These are phyloP conservation scores for Amyelois transitella DNA, from an alignment of 1,140 invertebrate species.

Conservation along the genomic window DNA sequence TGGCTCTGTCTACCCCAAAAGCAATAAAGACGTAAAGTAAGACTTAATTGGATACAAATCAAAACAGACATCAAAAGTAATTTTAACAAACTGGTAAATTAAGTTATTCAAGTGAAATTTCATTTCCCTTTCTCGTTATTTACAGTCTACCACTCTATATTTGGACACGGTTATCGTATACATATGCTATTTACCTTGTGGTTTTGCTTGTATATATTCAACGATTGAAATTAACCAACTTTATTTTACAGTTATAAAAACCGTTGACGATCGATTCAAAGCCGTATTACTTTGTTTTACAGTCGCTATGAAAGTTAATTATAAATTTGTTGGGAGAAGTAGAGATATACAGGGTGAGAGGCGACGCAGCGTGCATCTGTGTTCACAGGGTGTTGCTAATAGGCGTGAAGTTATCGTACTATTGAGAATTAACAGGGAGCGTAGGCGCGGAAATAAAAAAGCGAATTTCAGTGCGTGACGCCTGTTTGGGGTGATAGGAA, in stretches of 20 bases:
- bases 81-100: too few species aligned
- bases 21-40: too few species aligned
- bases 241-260: background rate
- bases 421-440: conserved; percentile 12
- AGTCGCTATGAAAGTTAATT: background rate
- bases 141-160: background rate
- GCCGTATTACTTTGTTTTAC: background rate
- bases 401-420: conserved; percentile 26
- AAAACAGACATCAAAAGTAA: too few species aligned
- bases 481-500: background rate
- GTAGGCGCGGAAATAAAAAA: conserved; percentile 6
- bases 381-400: conserved; percentile 40
- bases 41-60: too few species aligned
- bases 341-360: conserved; percentile 22
- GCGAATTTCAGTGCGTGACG: background rate
- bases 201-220: background rate
- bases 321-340: background rate
- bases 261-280: background rate
- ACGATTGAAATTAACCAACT: background rate
- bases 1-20: too few species aligned
- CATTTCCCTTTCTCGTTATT: background rate
- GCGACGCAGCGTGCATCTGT: conserved; percentile 36
- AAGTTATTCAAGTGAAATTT: too few species aligned
- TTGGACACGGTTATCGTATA: background rate
- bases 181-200: background rate